Evolutionary conservation across 1,140 invertebrate genomes (phyloP), one percentile per base, ranked within the genome.

Genomic region (Dicyema japonicum): DNA sequence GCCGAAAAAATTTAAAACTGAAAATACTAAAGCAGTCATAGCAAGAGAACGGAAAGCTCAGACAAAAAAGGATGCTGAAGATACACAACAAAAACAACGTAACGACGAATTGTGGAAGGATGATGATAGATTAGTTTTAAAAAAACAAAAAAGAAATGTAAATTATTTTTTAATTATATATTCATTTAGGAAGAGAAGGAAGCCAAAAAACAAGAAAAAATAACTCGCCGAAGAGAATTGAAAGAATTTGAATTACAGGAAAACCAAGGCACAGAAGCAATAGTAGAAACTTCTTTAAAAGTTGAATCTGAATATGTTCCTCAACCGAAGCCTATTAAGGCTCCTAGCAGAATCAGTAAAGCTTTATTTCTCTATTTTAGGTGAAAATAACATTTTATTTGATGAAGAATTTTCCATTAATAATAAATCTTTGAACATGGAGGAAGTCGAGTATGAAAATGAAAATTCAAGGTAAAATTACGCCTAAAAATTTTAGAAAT

Each of bases 1-100:
- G 72, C 72, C 72, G 7, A 82, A 82, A 49, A 80, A 80, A 53
- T 75, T 76, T 46, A n/a, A n/a, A n/a, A 68, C 66, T 16, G 69
- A 72, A 51, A 82, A 80, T 41, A 66, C 66, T 19, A 82, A 82
- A 49, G 69, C 72, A 11, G 66, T 65, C 8, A 72, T 63, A 24
- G 76, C 78, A 4, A 60, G 64, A 39, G 71, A 67, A 26, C 56
- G 72, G 22, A 76, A 76, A 55, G 31, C 30, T 15, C 65, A 71
- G 44, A 58, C 55, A 37, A 62, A 66, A 38, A 55, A 67, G 38
- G 62, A 69, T 43, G 62, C 62, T 40, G 50, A 63, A 29, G 74
- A 85, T 52, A n/a, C n/a, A n/a, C n/a, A n/a, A n/a, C n/a, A n/a
- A n/a, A n/a, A n/a, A n/a, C n/a, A n/a, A n/a, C n/a, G n/a, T n/a